Evolutionary conservation across 2,113 vertebrate genomes (phyloP).

Genomic region (Paratilapia polleni): DNA sequence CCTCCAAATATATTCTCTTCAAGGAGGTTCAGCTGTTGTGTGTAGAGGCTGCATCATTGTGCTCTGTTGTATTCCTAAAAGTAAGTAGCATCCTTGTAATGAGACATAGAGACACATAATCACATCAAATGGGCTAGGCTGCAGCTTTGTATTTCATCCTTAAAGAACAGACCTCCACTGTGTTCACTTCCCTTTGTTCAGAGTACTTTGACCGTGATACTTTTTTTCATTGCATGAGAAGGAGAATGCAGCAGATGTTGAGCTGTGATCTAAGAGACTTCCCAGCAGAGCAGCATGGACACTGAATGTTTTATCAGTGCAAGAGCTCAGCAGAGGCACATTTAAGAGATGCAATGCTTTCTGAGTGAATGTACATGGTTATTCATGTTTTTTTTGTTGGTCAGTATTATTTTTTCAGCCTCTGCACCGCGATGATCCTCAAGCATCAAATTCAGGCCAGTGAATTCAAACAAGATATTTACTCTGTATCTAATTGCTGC

Average conservation of each 20-base stretch:
- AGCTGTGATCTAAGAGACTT: conserved; percentile 10
- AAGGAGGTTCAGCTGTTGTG: neutral
- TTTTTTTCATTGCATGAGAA: conserved; percentile 2
- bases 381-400: conserved; percentile 8
- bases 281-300: neutral
- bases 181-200: conserved; percentile 9
- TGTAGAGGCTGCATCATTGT: neutral
- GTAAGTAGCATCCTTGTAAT: neutral
- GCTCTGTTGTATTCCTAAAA: neutral
- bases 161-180: conserved; percentile 1
- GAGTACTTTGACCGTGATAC: neutral
- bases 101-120: neutral
- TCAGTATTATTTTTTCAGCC: neutral
- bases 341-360: neutral
- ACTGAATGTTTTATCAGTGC: conserved; percentile 8
- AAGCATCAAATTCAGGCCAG: neutral
- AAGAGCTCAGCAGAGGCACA: neutral
- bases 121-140: conserved; percentile 14
- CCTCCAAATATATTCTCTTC: neutral
- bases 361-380: neutral
- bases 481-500: neutral
- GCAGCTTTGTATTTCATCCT: conserved; percentile 1
- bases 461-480: neutral
- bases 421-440: neutral
- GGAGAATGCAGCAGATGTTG: neutral